These are phyloP conservation scores for Dryas iulia DNA, from an alignment of 1,140 invertebrate species.

Conservation along the genomic window DNA sequence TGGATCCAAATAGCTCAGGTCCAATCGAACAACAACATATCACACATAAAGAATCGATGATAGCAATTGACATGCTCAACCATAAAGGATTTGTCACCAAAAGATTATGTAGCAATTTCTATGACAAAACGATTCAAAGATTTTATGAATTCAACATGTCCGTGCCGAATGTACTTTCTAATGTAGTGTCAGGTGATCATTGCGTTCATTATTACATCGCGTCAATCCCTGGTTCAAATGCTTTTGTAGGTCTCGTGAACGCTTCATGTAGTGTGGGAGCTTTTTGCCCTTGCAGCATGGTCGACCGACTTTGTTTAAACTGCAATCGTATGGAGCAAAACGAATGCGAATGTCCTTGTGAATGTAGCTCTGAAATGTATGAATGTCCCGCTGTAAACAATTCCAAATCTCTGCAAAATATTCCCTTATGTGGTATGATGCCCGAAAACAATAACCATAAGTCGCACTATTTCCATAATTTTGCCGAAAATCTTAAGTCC, in stretches of 20 bases:
- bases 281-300: constrained; percentile 96
- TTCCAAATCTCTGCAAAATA: constrained; percentile 66
- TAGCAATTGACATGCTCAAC: constrained; percentile 93
- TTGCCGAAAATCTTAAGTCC: constrained; percentile 79
- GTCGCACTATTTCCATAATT: constrained; percentile 75
- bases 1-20: constrained; percentile 84
- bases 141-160: constrained; percentile 93
- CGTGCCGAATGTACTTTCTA: constrained; percentile 87
- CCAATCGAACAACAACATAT: constrained; percentile 85
- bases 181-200: constrained; percentile 93
- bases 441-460: constrained; percentile 74
- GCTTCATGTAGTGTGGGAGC: constrained; percentile 90
- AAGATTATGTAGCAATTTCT: constrained; percentile 89
- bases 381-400: constrained; percentile 57
- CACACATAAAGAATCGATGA: constrained; percentile 78
- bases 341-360: constrained; percentile 97
- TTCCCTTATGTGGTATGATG: constrained; percentile 76
- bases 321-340: constrained; percentile 97
- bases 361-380: constrained; percentile 87
- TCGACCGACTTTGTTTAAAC: constrained; percentile 93
- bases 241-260: constrained; percentile 94
- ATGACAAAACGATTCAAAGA: constrained; percentile 88
- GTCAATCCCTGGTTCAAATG: constrained; percentile 90
- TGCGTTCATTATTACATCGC: constrained; percentile 94
- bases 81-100: constrained; percentile 92